These are phyloP conservation scores for Oxygymnocypris stewartii DNA, from an alignment of 2,113 vertebrate genomes.

Conservation along the genomic window DNA sequence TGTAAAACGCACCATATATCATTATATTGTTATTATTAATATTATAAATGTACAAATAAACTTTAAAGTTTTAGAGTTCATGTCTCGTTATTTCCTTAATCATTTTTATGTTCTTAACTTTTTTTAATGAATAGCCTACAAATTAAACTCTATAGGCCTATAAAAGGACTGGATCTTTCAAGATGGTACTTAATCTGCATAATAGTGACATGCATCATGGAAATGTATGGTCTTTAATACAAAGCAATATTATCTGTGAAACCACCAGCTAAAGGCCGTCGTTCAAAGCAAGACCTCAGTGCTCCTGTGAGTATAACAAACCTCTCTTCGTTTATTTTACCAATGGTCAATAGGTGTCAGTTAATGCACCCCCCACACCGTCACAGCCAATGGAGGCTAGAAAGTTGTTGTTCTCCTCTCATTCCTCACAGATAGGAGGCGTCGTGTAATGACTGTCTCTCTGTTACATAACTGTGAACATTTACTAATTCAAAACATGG, in stretches of 20 bases:
- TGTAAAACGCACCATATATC: too few relatives aligned
- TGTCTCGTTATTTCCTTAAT: not conserved
- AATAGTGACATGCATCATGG: not conserved
- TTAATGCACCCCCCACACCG: not conserved
- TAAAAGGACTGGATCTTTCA: not conserved
- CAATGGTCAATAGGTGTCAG: constrained; percentile 7
- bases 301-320: not conserved
- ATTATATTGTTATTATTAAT: too few relatives aligned
- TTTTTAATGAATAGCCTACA: not conserved
- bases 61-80: too few relatives aligned
- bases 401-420: not conserved
- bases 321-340: not conserved
- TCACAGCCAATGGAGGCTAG: constrained; percentile 10
- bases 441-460: not conserved
- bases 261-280: not conserved
- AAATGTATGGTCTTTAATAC: not conserved
- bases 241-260: not conserved
- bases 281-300: not conserved
- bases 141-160: not conserved
- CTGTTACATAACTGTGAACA: not conserved
- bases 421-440: constrained; percentile 12
- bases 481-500: not conserved
- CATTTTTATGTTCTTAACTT: not conserved
- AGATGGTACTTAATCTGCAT: not conserved
- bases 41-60: too few relatives aligned